Percentiles rank a stretch among this genome's conserved stretches.
Evolutionary conservation across 35 echinoderm and acorn worm species (phyloP).

Genomic region (Ptychodera flava): DNA sequence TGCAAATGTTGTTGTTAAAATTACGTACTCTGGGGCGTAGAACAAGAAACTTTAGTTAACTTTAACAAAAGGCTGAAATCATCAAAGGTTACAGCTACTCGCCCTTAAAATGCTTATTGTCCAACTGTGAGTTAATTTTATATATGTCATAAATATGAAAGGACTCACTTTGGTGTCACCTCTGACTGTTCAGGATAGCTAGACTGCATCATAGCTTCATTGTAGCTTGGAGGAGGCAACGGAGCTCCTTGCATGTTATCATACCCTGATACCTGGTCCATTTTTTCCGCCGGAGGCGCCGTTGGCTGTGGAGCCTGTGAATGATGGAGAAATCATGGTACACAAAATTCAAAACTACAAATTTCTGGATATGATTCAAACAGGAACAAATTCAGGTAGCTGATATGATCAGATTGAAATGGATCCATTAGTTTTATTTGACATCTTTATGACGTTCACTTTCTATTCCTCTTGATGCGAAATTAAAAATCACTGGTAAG

Average conservation of each 20-base stretch:
- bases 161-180: no score
- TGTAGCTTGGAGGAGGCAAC: neutral
- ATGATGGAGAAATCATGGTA: neutral
- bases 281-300: constrained; percentile 8
- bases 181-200: no score
- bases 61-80: no score
- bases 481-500: no score
- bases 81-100: no score
- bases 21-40: no score
- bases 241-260: neutral
- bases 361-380: neutral
- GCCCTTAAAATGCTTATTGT: no score
- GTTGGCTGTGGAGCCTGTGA: neutral
- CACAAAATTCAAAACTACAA: neutral
- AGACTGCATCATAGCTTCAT: neutral
- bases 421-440: neutral
- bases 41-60: no score
- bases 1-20: neutral
- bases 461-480: no score
- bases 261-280: constrained; percentile 8
- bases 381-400: neutral
- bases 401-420: neutral
- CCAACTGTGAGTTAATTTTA: no score
- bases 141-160: no score
- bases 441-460: neutral